Base-by-base conservation (phyloP, 2,113 vertebrate species). In the Misgurnus mizolepis region DNA sequence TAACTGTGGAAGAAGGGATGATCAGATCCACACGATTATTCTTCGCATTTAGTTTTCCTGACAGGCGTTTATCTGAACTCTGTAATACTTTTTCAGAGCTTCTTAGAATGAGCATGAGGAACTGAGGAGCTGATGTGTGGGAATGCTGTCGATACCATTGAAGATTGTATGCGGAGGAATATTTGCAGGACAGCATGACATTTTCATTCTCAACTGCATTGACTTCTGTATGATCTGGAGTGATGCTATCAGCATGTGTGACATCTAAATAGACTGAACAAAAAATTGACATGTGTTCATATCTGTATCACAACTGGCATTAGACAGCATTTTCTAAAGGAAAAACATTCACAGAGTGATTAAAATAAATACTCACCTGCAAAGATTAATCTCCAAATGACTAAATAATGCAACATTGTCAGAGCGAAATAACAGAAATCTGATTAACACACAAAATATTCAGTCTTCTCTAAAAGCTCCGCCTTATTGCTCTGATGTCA, bases 141-240 rank as follows among this genome's bases (percentile, higher is more conserved):
- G 41, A 18, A 49, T 67, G 4, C 71, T 81, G 71, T 40, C 72
- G 80, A 71, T 75, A 81, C 80, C 80, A 81, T 11, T 58, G 64
- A 4, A 81, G 64, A 68, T 55, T 39, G 11, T 68, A 67, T 47
- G 72, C 58, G 0, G 72, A 75, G 56, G 72, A 75, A 49, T 62
- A 76, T 0, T 5, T 45, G 12, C 80, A 81, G 62, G 60, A 74
- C 0, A 75, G 18, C 22, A 61, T 53, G 4, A 55, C 22, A n/a
- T 45, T 62, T 9, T 64, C 47, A 0, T 17, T 22, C 67, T 80
- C 67, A 4, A 47, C 3, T 9, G 15, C 58, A 50, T 3, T 5
- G 56, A 71, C 3, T 71, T 49, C 56, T 62, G 45, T 1, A 0
- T n/a, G 67, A 3, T 62, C 58, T 34, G 72, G 3, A 10, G 58